These are phyloP conservation scores for Chondrosia reniformis DNA, from an alignment of 37 sponge, comb jelly and placozoan species.

Conservation along the genomic window DNA sequence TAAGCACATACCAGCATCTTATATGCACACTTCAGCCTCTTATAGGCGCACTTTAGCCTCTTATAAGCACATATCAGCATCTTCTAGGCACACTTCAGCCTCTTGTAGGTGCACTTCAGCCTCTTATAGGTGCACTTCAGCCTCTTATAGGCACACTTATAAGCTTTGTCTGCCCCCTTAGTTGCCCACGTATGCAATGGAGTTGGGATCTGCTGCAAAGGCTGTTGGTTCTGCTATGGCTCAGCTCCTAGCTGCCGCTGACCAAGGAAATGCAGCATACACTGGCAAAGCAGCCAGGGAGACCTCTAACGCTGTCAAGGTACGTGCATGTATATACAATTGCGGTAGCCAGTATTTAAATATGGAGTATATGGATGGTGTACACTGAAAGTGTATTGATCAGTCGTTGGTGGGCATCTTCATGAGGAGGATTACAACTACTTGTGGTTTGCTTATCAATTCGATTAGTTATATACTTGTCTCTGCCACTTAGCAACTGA, in stretches of 20 bases:
- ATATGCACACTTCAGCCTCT: too few relatives aligned
- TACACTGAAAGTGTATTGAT: not conserved
- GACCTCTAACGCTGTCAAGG: constrained; percentile 82
- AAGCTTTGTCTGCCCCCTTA: not conserved
- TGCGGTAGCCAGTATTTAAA: not conserved
- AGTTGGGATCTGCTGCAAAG: constrained; percentile 90
- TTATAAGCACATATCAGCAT: too few relatives aligned
- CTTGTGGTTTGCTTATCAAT: too few relatives aligned
- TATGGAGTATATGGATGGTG: not conserved
- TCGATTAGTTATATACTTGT: not conserved
- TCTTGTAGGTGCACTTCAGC: not conserved
- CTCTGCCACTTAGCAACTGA: constrained; percentile 22
- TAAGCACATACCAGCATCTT: too few relatives aligned
- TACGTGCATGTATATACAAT: not conserved
- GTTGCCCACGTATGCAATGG: constrained; percentile 66
- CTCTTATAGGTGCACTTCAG: not conserved
- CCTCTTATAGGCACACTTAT: not conserved
- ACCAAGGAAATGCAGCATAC: constrained; percentile 97
- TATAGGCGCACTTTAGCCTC: too few relatives aligned
- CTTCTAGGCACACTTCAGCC: too few relatives aligned
- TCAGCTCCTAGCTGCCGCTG: constrained; percentile 96
- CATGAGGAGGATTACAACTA: too few relatives aligned
- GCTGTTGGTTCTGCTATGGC: constrained; percentile 97
- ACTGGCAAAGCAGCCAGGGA: constrained; percentile 96
- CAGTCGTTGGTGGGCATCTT: too few relatives aligned